Conservation (phyloP, 2,888 invertebrate genomes). For the Apomyelois bistriatella region DNA sequence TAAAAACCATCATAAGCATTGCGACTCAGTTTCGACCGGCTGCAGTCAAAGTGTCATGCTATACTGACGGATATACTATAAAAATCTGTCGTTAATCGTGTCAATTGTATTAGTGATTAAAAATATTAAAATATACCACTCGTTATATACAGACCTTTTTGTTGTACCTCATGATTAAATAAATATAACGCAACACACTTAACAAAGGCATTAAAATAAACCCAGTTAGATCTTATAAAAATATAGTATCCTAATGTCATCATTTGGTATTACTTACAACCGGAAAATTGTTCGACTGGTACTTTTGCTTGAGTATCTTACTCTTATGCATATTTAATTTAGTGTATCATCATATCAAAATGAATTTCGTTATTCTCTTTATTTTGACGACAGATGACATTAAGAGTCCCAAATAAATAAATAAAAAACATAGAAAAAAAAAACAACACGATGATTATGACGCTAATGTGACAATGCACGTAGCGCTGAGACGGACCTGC, state of each 20-base stretch:
- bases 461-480: conserved; percentile 38
- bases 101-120: conserved; percentile 6
- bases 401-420: conserved; percentile 34
- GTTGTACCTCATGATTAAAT: conserved; percentile 10
- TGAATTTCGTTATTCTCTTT: neutral
- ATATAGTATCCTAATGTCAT: conserved; percentile 44
- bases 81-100: neutral
- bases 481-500: conserved; percentile 83
- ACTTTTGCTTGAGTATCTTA: no score
- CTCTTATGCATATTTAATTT: no score
- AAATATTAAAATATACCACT: neutral
- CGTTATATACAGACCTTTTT: conserved; percentile 12
- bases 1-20: no score
- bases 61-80: neutral
- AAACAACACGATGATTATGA: conserved; percentile 41
- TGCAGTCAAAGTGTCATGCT: neutral
- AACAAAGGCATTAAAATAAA: conserved; percentile 32
- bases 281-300: no score
- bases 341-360: no score
- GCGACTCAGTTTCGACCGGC: no score
- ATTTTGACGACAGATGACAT: conserved; percentile 30
- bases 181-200: conserved; percentile 28
- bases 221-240: conserved; percentile 28
- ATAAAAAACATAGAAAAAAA: conserved; percentile 29
- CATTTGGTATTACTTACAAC: no score